Evolutionary conservation across 2,113 vertebrate species (phyloP).

Genomic region (Lynx canadensis): DNA sequence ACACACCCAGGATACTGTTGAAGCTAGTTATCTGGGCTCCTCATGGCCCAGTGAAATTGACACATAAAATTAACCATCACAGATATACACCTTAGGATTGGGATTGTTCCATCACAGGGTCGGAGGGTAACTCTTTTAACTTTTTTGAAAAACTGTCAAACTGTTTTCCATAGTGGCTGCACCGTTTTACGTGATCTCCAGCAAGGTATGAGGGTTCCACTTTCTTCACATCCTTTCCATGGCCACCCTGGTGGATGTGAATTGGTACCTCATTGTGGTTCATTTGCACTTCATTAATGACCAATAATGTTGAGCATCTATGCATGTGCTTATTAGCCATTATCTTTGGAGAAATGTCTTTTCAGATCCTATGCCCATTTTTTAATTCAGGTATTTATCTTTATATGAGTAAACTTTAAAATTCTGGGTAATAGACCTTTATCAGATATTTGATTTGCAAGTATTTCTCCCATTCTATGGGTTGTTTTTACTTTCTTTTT

Average conservation of each 20-base stretch:
- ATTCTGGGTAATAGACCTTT: background rate
- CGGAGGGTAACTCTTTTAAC: background rate
- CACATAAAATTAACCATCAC: background rate
- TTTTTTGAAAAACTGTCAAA: background rate
- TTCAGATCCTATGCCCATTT: background rate
- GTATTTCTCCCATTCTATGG: background rate
- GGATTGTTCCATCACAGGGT: background rate
- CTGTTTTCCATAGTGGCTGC: background rate
- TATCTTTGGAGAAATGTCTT: background rate
- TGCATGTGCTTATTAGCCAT: background rate
- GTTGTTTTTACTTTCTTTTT: background rate
- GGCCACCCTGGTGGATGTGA: background rate
- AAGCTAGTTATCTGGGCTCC: background rate
- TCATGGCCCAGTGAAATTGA: background rate
- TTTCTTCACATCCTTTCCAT: background rate
- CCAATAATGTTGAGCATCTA: background rate
- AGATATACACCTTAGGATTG: background rate
- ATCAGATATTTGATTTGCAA: background rate
- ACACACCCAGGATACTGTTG: background rate
- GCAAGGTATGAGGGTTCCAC: background rate
- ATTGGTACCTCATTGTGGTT: background rate
- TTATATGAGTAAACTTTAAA: background rate
- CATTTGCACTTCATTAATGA: background rate
- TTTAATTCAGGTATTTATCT: background rate
- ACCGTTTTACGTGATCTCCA: background rate